Evolutionary conservation across 1,140 invertebrate genomes (phyloP), one percentile per base, ranked within the genome.

Genomic region (Tetramorium simillimum): DNA sequence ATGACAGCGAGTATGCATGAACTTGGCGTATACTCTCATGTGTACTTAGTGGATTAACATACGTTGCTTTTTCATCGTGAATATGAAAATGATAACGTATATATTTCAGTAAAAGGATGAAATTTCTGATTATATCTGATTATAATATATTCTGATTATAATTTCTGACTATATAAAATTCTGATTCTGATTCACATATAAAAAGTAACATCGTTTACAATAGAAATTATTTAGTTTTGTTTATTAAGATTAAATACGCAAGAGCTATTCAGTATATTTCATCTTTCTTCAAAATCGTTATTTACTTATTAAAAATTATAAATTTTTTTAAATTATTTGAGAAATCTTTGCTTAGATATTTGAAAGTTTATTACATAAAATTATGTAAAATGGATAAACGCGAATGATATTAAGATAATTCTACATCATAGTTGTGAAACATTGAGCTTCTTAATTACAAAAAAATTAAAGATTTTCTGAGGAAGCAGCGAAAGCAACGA

Each of bases 401-500:
- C 14, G 46, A 69, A 2, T n/a, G 16, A 70, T 53, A 70, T 70
- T 81, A 46, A 49, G 37, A 60, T 62, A 86, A 62, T 60, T 37
- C 9, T 5, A 49, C 18, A 43, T 53, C n/a, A 12, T 14, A 60
- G 58, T 46, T 0, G 37, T 49, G 46, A 69, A 80, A 69, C 46
- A 73, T 75, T 40, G 28, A 76, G 33, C 10, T 85, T 67, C 16
- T 5, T 12, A 62, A 65, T 53, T 53, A 24, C n/a, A 53, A 14
- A 46, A 53, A 86, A 86, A 56, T 82, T 28, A 78, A 69, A 85
- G 60, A 62, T 72, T 86, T 78, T 75, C 80, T 67, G 86, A 77
- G 88, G 76, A 51, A 85, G 86, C 67, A 65, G 65, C 67, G 16
- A 70, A 70, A 89, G 65, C 21, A 88, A 92, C 72, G 78, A 16